These are phyloP conservation scores for Caradrina kadenii DNA, from an alignment of 2,888 invertebrate species.

Conservation along the genomic window DNA sequence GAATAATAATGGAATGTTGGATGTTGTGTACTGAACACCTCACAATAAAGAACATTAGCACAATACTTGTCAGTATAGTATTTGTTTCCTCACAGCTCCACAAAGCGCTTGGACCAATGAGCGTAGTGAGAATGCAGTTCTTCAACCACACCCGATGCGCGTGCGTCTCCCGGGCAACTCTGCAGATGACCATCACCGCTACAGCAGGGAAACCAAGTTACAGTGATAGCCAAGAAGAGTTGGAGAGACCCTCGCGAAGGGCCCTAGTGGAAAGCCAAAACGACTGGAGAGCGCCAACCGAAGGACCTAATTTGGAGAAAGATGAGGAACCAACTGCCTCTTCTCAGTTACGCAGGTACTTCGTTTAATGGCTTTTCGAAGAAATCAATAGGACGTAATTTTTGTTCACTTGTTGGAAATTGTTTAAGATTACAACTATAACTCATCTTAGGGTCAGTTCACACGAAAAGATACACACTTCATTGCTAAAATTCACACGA, in stretches of 20 bases:
- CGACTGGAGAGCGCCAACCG: constrained; percentile 76
- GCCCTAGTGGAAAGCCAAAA: constrained; percentile 67
- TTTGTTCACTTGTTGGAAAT: neutral
- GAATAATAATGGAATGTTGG: too few species aligned
- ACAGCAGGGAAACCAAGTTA: constrained; percentile 62
- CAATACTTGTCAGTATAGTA: neutral
- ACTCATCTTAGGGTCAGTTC: too few species aligned
- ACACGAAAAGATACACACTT: too few species aligned
- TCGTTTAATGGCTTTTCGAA: neutral
- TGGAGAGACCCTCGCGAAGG: constrained; percentile 57
- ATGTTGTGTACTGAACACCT: too few species aligned
- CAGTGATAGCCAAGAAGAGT: constrained; percentile 62
- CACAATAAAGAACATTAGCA: too few species aligned
- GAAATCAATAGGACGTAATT: neutral
- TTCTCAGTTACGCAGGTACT: constrained; percentile 81
- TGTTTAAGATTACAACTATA: neutral
- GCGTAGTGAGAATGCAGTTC: constrained; percentile 79
- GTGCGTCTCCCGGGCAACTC: constrained; percentile 79
- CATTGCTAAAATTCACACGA: too few species aligned
- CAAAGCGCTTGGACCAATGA: constrained; percentile 79
- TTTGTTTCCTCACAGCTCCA: constrained; percentile 74
- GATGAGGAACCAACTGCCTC: constrained; percentile 80
- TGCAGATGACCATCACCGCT: constrained; percentile 69
- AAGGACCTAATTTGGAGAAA: constrained; percentile 72
- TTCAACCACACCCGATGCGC: constrained; percentile 86